These are phyloP conservation scores for Apamea sordens DNA, from an alignment of 2,888 invertebrate genomes.

Conservation along the genomic window DNA sequence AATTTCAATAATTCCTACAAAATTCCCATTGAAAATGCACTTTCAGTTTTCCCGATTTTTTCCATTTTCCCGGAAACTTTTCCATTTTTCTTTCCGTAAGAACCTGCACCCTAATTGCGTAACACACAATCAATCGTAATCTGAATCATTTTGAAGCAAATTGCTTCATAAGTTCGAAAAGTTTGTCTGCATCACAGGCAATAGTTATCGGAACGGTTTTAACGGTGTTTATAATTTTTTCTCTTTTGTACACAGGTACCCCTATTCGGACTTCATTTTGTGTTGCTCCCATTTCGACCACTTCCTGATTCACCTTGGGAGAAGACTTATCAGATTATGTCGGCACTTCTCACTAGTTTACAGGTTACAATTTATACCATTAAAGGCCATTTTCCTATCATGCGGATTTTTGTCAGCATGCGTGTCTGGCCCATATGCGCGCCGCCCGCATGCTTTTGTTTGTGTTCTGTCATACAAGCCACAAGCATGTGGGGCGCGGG, in stretches of 20 bases:
- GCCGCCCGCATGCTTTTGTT: neutral
- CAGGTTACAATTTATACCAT: constrained; percentile 87
- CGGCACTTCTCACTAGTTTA: constrained; percentile 92
- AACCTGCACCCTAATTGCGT: too few species aligned
- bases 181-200: neutral
- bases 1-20: neutral
- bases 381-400: neutral
- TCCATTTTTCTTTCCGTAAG: neutral
- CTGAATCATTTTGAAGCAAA: too few species aligned
- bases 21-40: neutral
- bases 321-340: constrained; percentile 91
- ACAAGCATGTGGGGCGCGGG: neutral
- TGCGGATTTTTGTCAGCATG: neutral
- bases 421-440: too few species aligned
- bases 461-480: neutral
- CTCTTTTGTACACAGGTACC: constrained; percentile 88
- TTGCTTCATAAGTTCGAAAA: too few species aligned
- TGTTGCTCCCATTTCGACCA: constrained; percentile 93
- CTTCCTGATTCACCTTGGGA: constrained; percentile 89
- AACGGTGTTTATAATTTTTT: neutral
- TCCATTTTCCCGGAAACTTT: too few species aligned
- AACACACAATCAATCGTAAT: too few species aligned
- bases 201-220: neutral
- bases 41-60: neutral
- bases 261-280: constrained; percentile 93